Evolutionary conservation across 2,113 vertebrate species (phyloP).

Genomic region (Hassar affinis): DNA sequence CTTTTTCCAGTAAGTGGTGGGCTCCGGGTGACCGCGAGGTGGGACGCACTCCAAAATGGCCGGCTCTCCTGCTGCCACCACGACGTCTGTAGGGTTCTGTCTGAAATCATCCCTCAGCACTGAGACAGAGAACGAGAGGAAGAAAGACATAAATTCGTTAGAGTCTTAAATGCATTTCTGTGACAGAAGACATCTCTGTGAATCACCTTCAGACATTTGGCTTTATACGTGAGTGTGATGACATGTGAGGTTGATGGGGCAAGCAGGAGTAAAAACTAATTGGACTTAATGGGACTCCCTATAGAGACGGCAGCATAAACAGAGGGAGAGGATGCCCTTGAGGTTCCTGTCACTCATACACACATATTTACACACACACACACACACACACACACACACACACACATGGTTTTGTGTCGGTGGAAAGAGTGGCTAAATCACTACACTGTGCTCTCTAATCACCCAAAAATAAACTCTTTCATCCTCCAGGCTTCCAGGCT

Average conservation of each 20-base stretch:
- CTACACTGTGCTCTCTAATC: slow-evolving; percentile 33
- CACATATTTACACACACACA: slow-evolving; percentile 50
- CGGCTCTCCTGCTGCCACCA: slow-evolving; percentile 94
- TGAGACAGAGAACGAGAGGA: slow-evolving; percentile 56
- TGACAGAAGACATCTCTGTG: neutral
- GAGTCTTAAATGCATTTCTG: neutral
- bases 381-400: slow-evolving; percentile 26
- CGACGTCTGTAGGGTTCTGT: slow-evolving; percentile 93
- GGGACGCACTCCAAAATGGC: slow-evolving; percentile 95
- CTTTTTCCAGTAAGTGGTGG: slow-evolving; percentile 98
- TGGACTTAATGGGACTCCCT: slow-evolving; percentile 69
- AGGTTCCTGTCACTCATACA: slow-evolving; percentile 65
- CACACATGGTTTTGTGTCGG: too few relatives aligned
- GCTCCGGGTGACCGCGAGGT: slow-evolving; percentile 94
- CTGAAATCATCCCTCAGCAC: slow-evolving; percentile 97
- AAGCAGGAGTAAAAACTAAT: slow-evolving; percentile 66
- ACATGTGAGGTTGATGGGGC: slow-evolving; percentile 51
- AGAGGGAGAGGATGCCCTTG: slow-evolving; percentile 63
- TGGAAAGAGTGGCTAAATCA: slow-evolving; percentile 32
- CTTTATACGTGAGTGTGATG: slow-evolving; percentile 22
- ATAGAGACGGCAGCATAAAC: slow-evolving; percentile 69
- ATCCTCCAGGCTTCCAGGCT: slow-evolving; percentile 11
- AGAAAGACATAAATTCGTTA: neutral
- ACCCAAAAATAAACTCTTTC: slow-evolving; percentile 26
- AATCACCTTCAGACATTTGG: slow-evolving; percentile 14